Evolutionary conservation across 2,888 invertebrate species (phyloP).

Genomic region (Phymatocera aterrima): DNA sequence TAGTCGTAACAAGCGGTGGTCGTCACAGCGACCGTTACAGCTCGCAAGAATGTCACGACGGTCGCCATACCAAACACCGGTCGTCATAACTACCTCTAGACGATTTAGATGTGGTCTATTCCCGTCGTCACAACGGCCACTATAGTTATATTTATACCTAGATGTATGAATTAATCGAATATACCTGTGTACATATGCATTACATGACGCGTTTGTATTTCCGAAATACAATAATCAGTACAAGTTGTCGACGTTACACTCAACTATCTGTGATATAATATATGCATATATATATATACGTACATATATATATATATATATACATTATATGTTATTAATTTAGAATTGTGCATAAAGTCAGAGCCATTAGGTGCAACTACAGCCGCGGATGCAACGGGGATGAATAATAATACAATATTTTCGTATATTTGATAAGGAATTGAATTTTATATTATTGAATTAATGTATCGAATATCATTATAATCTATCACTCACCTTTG

Average conservation of each 20-base stretch:
- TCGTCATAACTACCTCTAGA: no score
- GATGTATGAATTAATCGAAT: background rate
- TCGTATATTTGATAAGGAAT: constrained; percentile 12
- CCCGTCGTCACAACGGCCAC: no score
- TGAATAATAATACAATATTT: constrained; percentile 37
- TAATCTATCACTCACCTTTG: constrained; percentile 37
- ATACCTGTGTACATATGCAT: constrained; percentile 53
- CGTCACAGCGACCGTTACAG: no score
- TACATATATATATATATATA: constrained; percentile 37
- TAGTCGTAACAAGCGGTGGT: no score
- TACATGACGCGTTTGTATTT: constrained; percentile 52
- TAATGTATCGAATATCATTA: constrained; percentile 4
- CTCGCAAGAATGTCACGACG: no score
- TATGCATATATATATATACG: constrained; percentile 29
- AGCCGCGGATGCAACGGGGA: constrained; percentile 64
- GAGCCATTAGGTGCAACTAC: constrained; percentile 69
- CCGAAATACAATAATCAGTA: constrained; percentile 44
- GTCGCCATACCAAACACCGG: no score
- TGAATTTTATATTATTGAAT: constrained; percentile 38
- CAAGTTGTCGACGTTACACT: constrained; percentile 40
- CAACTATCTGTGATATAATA: constrained; percentile 34
- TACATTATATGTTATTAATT: constrained; percentile 57
- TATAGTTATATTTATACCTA: constrained; percentile 28
- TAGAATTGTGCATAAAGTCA: constrained; percentile 70
- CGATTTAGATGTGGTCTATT: no score